Evolutionary conservation across 2,888 invertebrate species (phyloP), one percentile per base, ranked within the genome.

Genomic region (Monoplex corrugatus): DNA sequence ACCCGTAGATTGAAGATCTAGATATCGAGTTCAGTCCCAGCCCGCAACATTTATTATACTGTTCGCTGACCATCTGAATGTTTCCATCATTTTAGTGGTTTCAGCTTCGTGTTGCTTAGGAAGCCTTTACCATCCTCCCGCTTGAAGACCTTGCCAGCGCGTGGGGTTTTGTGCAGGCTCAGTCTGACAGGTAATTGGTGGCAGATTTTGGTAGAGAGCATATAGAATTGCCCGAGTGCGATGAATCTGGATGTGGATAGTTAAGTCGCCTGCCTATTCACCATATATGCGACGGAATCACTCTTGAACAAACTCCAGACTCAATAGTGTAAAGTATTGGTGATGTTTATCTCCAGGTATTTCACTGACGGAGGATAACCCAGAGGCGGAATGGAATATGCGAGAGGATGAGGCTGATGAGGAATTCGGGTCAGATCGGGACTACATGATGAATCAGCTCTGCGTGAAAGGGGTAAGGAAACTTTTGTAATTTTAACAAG

Each of bases 381-480:
- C 93, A 2, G 89, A 91, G n/a, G 91, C 90, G n/a, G 93, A 93
- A 0, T 94, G 94, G 94, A 91, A 93, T 38, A 93, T 94, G 89
- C 91, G 93, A 35, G 78, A 87, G 45, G 44, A 78, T 10, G 85
- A 57, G 63, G 94, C 93, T 68, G 94, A 94, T 68, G 91, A 92
- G 28, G 92, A 92, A 68, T 93, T 92, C 40, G 94, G 68, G 93
- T 86, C 32, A 13, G 88, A 88, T 43, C 87, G 90, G 57, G 95
- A 95, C 88, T 95, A 91, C 89, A 89, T 95, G 86, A 87, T 93
- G 5, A 94, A 95, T 90, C 93, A 94, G 28, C 91, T 95, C 32
- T 94, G 94, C 89, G 90, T 94, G 3, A 94, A 94, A 91, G 91
- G 92, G 90, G 93, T 93, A 88, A 89, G 91, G 28, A 28, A 23